Evolutionary conservation across 2,113 vertebrate genomes (phyloP).

Genomic region (Platysteira castanea): DNA sequence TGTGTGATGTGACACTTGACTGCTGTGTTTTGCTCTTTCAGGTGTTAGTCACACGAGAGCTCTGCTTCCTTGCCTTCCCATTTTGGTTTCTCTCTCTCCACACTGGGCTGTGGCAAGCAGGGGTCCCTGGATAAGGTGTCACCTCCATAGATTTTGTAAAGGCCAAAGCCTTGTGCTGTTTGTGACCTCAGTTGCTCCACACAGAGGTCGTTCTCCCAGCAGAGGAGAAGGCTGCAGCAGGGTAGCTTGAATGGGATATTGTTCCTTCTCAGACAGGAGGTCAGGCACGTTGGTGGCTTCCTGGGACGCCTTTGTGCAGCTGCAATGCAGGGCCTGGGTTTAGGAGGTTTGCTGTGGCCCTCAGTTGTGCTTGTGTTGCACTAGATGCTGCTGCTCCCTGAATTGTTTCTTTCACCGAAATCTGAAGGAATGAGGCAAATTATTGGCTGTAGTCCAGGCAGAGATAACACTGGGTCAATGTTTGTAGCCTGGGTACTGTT

Average conservation of each 20-base stretch:
- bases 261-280: neutral
- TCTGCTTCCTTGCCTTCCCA: neutral
- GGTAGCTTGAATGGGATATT: neutral
- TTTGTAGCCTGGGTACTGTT: neutral
- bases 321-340: neutral
- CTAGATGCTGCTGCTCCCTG: slow-evolving; percentile 9
- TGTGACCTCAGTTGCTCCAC: neutral
- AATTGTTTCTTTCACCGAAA: slow-evolving; percentile 49
- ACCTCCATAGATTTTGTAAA: neutral
- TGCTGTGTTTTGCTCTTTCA: neutral
- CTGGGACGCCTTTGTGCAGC: neutral
- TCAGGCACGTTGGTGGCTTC: neutral
- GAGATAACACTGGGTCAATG: neutral
- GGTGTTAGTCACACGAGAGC: neutral
- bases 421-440: slow-evolving; percentile 12
- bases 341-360: neutral
- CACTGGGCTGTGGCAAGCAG: neutral
- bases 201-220: neutral
- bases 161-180: neutral
- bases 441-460: neutral
- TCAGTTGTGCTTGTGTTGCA: neutral
- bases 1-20: neutral
- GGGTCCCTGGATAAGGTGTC: neutral
- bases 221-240: neutral
- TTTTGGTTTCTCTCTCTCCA: neutral